phyloP scores from a whole-genome alignment of 2,888 invertebrate species.

The Synergus gifuensis region DNA sequence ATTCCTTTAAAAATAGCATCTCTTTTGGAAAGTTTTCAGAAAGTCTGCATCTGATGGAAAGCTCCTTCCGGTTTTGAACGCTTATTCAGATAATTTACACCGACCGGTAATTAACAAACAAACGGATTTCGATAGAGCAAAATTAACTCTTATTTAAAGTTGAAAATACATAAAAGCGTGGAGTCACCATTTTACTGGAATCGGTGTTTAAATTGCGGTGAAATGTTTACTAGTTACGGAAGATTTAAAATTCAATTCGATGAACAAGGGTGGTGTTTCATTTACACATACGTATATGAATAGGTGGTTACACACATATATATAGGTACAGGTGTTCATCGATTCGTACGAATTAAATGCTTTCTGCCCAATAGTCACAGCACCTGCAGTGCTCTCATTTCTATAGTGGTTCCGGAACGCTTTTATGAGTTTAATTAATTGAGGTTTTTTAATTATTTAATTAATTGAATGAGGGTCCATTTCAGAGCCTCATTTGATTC shows the following conservation, averaged over 20 bases:
- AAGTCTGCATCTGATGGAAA: too few species aligned
- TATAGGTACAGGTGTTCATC: conserved; percentile 55
- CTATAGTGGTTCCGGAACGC: neutral
- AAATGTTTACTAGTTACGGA: conserved; percentile 52
- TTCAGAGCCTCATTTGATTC: too few species aligned
- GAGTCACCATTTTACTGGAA: neutral
- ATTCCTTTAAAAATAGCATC: too few species aligned
- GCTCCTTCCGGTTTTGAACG: too few species aligned
- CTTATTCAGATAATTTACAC: neutral
- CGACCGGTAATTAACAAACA: neutral
- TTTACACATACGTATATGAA: neutral
- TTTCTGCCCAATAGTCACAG: conserved; percentile 57
- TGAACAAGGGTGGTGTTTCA: conserved; percentile 37
- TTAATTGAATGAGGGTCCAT: too few species aligned
- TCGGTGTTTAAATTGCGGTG: neutral
- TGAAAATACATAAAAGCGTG: neutral
- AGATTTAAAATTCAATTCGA: conserved; percentile 64
- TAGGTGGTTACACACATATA: conserved; percentile 8
- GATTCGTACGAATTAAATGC: conserved; percentile 69
- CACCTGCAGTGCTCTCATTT: conserved; percentile 63
- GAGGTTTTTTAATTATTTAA: too few species aligned
- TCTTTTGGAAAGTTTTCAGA: too few species aligned
- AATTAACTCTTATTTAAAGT: neutral
- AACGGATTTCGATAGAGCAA: neutral
- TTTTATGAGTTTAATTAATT: too few species aligned